A percentile compares a stretch with the other conserved stretches of the same genome.
phyloP scores from a whole-genome alignment of 1,140 invertebrate species.

The Drosophila guanche region DNA sequence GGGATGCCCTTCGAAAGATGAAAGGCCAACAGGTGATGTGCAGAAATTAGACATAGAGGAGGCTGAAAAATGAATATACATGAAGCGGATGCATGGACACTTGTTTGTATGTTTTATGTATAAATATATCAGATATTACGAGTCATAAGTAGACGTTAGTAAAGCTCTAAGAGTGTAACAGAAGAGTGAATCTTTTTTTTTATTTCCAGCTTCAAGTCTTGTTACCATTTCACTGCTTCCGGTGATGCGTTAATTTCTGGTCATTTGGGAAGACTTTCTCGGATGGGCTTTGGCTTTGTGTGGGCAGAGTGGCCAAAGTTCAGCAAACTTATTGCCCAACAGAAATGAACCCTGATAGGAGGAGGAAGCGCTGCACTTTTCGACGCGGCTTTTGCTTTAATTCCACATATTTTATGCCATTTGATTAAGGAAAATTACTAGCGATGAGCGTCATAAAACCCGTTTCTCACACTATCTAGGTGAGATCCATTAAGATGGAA shows the following conservation, averaged over 20 bases:
- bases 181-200: background rate
- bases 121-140: no score
- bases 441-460: conserved; percentile 54
- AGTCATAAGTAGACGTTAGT: no score
- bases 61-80: no score
- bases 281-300: no score
- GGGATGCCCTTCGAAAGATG: no score
- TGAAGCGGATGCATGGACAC: no score
- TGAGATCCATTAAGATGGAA: conserved; percentile 56
- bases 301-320: background rate
- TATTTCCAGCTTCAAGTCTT: conserved; percentile 16
- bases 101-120: no score
- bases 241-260: conserved; percentile 10
- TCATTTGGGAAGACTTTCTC: conserved; percentile 17
- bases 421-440: conserved; percentile 73
- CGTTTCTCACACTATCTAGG: conserved; percentile 60
- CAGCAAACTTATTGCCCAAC: background rate
- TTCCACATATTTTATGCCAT: conserved; percentile 56
- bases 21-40: background rate
- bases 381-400: conserved; percentile 58
- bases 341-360: conserved; percentile 10
- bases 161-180: no score
- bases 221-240: conserved; percentile 42
- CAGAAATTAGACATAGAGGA: no score
- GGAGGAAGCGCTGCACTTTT: conserved; percentile 6